Base-by-base conservation (phyloP, 1,140 invertebrate species). In the Drosophila erecta region DNA sequence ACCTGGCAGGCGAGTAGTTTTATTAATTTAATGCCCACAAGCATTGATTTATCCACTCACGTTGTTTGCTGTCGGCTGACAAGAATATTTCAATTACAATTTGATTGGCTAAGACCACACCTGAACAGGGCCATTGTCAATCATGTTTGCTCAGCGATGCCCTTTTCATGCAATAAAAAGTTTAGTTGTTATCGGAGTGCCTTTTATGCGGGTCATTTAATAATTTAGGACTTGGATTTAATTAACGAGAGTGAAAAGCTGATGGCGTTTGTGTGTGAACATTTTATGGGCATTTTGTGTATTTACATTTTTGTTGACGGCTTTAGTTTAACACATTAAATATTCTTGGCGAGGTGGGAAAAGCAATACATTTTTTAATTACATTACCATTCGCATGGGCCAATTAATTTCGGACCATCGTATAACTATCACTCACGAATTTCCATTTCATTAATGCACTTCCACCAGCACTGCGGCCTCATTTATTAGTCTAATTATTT, bases 401-500 rank as follows among this genome's bases (percentile, higher is more conserved):
- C 40, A 73, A 72, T 49, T 71, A 59, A 60, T 33, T 56, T 64
- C 14, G 27, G 54, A 2, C 30, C 17, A 49, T n/a, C 24, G 24
- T 12, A 47, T 30, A 30, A 30, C 27, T 6, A 49, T 30, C 14
- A 57, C 54, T 66, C 40, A 49, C 46, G 62, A 30, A 30, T 76
- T 61, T 86, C 60, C 51, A 74, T 76, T 77, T 76, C 69, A 73
- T 43, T 71, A 69, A 66, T 76, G 74, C 73, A 67, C 49, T 53
- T 76, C 54, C 57, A 51, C 59, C 46, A 51, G 61, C 64, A 49
- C 50, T 76, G 74, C 64, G 65, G 65, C 46, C 61, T 73, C 83
- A 78, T 86, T 86, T 87, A 81, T 79, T 81, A 57, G 43, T 46
- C 78, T 78, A 86, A 85, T 86, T 85, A 86, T 77, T 75, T 65